These are phyloP conservation scores for Aradus depressus DNA, from an alignment of 2,888 invertebrate genomes.

Conservation along the genomic window DNA sequence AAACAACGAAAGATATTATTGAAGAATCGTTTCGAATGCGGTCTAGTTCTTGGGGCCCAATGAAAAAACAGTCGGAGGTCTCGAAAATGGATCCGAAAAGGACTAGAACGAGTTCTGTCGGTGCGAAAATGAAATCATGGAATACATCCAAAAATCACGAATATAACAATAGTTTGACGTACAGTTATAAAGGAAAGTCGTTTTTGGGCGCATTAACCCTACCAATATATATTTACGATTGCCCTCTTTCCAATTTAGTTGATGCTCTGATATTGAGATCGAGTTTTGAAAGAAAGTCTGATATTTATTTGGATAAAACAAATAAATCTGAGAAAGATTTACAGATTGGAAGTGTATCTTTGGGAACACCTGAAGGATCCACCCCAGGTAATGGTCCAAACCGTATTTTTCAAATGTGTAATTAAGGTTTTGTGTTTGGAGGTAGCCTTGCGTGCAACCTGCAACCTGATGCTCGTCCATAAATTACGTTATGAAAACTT, in stretches of 20 bases:
- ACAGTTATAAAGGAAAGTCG: slow-evolving; percentile 12
- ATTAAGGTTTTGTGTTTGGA: too few relatives aligned
- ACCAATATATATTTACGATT: slow-evolving; percentile 58
- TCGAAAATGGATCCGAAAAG: slow-evolving; percentile 27
- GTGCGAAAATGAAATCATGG: slow-evolving; percentile 29
- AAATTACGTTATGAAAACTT: too few relatives aligned
- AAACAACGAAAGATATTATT: slow-evolving; percentile 6
- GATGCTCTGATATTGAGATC: slow-evolving; percentile 42
- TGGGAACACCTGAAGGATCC: slow-evolving; percentile 7
- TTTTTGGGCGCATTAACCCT: slow-evolving; percentile 37
- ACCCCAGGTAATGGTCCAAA: slow-evolving; percentile 8
- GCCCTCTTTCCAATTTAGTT: slow-evolving; percentile 48
- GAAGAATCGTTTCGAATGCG: slow-evolving; percentile 31
- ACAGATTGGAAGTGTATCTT: slow-evolving; percentile 5
- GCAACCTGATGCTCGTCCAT: too few relatives aligned
- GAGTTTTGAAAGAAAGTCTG: slow-evolving; percentile 34
- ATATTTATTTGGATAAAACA: slow-evolving; percentile 45
- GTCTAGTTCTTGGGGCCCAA: slow-evolving; percentile 33
- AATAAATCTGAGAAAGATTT: slow-evolving; percentile 36
- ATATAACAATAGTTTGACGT: slow-evolving; percentile 18
- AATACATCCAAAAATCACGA: slow-evolving; percentile 23
- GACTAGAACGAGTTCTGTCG: slow-evolving; percentile 31
- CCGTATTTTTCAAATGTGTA: background rate
- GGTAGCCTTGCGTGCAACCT: too few relatives aligned
- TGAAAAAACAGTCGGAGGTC: slow-evolving; percentile 27